Conservation (phyloP, 1,140 invertebrate genomes). For the Glossosoma conforme region DNA sequence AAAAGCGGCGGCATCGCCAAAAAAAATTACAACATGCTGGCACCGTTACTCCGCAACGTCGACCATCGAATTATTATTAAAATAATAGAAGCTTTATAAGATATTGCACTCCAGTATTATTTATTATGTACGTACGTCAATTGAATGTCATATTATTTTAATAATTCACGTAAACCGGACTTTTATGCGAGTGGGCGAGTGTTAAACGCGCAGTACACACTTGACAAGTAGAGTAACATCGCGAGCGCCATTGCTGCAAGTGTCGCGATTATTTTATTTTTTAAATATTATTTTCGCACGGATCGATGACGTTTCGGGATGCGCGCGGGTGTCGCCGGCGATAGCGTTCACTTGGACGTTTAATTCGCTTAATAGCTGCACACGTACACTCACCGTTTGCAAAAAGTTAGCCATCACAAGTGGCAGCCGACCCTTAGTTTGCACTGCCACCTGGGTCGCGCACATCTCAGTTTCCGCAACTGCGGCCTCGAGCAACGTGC, state of each 20-base stretch:
- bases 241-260: conserved; percentile 51
- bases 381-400: conserved; percentile 52
- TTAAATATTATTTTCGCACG: no score
- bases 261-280: no score
- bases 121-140: no score
- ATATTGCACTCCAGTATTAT: no score
- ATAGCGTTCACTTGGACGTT: not conserved
- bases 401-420: conserved; percentile 54
- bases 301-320: no score
- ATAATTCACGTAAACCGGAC: no score
- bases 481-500: conserved; percentile 53
- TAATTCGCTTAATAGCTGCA: no score
- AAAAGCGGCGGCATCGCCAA: conserved; percentile 52
- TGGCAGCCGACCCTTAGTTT: conserved; percentile 54
- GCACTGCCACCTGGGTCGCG: conserved; percentile 54
- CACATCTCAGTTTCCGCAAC: conserved; percentile 53
- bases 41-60: conserved; percentile 53
- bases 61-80: no score
- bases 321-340: no score
- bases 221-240: no score
- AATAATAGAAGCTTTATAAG: no score
- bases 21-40: conserved; percentile 54
- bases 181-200: conserved; percentile 34
- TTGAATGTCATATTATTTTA: no score
- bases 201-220: conserved; percentile 52